Base-by-base conservation (phyloP, 1,140 invertebrate species). In the Hyposmocoma kahamanoa region DNA sequence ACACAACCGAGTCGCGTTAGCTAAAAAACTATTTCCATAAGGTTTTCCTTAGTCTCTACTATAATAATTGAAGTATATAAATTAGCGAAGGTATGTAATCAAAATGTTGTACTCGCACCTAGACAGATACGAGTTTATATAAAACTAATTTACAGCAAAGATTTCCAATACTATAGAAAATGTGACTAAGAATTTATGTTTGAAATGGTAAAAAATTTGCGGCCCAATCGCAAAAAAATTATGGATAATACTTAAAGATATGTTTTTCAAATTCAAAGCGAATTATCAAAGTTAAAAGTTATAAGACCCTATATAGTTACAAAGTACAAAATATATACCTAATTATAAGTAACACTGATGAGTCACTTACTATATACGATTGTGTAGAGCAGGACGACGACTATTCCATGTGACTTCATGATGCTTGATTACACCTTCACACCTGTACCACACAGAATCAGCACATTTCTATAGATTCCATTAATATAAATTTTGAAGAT, bases 341-440 rank as follows among this genome's bases (percentile, higher is more conserved):
- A 11, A 11, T 11, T 26, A 11, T 26, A 11, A 6, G 24, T 26
- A 6, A 26, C 11, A 11, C 11, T 24, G 15, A 42, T 47, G 24
- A 49, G 26, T 46, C 38, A 57, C 59, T 61, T 54, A 61, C 59
- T 30, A 11, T 47, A 30, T 28, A 45, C 24, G 39, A 47, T 43
- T n/a, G 42, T 46, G 22, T 55, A 43, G 30, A 47, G 9, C 42
- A 61, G 32, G n/a, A 46, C 51, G 42, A 46, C 38, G 34, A 53
- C 15, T 17, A 59, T 38, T 46, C 52, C 57, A 59, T 51, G 39
- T 20, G 32, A 10, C 48, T 59, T 51, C 57, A 59, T 59, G 55
- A 45, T 43, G 9, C 2, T 36, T 50, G 42, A 50, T 50, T 52
- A 39, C 28, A 30, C 13, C 13, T 30, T 30, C 28, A n/a, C 13